These are phyloP conservation scores for Drosophila borealis DNA, from an alignment of 2,888 invertebrate genomes.

Conservation along the genomic window DNA sequence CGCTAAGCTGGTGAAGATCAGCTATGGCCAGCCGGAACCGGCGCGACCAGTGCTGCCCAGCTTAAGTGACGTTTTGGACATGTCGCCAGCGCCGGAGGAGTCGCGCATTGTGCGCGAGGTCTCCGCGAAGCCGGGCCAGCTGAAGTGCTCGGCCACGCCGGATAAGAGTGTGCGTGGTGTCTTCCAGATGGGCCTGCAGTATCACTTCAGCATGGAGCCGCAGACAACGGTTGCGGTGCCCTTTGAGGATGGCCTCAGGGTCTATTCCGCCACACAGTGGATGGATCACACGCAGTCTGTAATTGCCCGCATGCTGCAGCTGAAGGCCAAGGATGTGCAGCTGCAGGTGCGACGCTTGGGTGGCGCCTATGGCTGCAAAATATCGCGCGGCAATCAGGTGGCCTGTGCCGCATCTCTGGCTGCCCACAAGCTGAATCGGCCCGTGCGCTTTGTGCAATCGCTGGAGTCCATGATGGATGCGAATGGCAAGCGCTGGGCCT, in stretches of 20 bases:
- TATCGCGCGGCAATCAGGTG: constrained; percentile 87
- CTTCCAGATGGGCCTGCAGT: constrained; percentile 87
- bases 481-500: constrained; percentile 89
- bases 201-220: constrained; percentile 91
- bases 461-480: constrained; percentile 90
- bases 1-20: constrained; percentile 86
- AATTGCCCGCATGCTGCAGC: constrained; percentile 86
- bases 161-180: constrained; percentile 85
- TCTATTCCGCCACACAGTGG: constrained; percentile 89
- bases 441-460: constrained; percentile 90
- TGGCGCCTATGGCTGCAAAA: constrained; percentile 92
- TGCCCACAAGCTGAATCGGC: constrained; percentile 86
- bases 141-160: constrained; percentile 35
- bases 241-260: constrained; percentile 89
- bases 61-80: constrained; percentile 85
- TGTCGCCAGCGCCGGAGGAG: constrained; percentile 42
- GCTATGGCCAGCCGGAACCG: constrained; percentile 82
- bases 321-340: constrained; percentile 89
- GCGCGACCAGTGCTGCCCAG: constrained; percentile 71
- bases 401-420: constrained; percentile 90
- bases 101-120: constrained; percentile 64
- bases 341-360: constrained; percentile 90
- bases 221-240: constrained; percentile 89
- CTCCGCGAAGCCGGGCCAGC: constrained; percentile 46
- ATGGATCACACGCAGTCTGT: constrained; percentile 87